phyloP scores from a whole-genome alignment of 23 tunicate species.

The Oikopleura dioica region DNA sequence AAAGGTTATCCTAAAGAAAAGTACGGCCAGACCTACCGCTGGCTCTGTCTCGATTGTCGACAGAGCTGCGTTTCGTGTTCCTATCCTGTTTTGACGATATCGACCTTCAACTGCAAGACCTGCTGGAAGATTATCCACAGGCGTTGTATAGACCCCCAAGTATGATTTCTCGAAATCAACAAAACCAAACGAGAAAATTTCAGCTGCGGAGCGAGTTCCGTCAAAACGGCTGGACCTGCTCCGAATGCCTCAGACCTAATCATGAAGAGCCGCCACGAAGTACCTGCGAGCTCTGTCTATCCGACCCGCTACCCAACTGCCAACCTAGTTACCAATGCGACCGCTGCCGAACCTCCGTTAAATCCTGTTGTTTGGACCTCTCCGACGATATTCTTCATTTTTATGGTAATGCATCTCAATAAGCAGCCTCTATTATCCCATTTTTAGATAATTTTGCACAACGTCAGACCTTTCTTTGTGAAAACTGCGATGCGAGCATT shows the following conservation, averaged over 20 bases:
- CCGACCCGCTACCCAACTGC: slow-evolving; percentile 1
- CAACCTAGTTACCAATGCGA: neutral
- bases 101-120: neutral
- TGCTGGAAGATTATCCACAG: neutral
- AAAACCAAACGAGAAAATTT: too few species aligned
- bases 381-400: neutral
- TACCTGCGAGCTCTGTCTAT: neutral
- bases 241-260: neutral
- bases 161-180: too few species aligned
- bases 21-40: neutral
- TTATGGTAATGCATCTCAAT: neutral
- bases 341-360: neutral
- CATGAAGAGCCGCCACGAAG: neutral
- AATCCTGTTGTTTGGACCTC: neutral
- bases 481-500: neutral
- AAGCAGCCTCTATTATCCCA: too few species aligned
- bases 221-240: neutral
- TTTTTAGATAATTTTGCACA: too few species aligned
- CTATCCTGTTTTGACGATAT: neutral
- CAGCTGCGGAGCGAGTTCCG: neutral
- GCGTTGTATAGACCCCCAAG: neutral
- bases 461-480: too few species aligned
- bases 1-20: neutral
- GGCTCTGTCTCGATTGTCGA: neutral
- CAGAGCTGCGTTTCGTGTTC: slow-evolving; percentile 11